Base-by-base conservation (phyloP, 2,888 invertebrate species). In the Drosophila dives region DNA sequence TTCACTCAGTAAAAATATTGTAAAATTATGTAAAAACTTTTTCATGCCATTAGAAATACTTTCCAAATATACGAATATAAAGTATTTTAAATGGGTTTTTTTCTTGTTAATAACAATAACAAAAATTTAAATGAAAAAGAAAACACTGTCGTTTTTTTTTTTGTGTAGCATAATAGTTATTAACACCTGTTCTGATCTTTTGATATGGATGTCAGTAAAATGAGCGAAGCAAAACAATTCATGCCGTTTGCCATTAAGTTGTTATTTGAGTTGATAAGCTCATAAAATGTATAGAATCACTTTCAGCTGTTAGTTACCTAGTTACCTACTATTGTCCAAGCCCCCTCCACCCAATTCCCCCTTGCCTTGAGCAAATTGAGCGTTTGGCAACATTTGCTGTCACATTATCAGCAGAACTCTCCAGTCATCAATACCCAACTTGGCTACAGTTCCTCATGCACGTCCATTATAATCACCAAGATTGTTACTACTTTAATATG, bases 251-350 rank as follows among this genome's bases (percentile, higher is more conserved):
- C 40, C 33, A 49, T 72, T 23, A 60, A 77, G 75, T 72, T 63
- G 62, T 71, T 23, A 12, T 23, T 20, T 12, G 20, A 12, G 3
- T 45, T 74, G 65, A 63, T 84, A 86, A 84, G 83, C 75, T 67
- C 32, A 40, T 63, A 42, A 53, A 36, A 51, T 26, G n/a, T 34
- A 26, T 32, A 64, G 64, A 73, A 68, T 63, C 48, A 70, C 33
- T 77, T 65, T 60, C n/a, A 40, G 33, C 26, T 40, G 11, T 20
- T 58, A 40, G 50, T 38, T 60, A 29, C 20, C 58, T 23, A 8
- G 29, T 20, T 45, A 34, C 29, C n/a, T 0, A 12, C 7, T 10
- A 8, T 5, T 23, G 12, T 17, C 6, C 34, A 23, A 3, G n/a
- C n/a, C n/a, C 34, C 6, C 26, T 23, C 15, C n/a, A 26, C 7